These are phyloP conservation scores for Drosophila lacicola DNA, from an alignment of 2,888 invertebrate genomes.

Conservation along the genomic window DNA sequence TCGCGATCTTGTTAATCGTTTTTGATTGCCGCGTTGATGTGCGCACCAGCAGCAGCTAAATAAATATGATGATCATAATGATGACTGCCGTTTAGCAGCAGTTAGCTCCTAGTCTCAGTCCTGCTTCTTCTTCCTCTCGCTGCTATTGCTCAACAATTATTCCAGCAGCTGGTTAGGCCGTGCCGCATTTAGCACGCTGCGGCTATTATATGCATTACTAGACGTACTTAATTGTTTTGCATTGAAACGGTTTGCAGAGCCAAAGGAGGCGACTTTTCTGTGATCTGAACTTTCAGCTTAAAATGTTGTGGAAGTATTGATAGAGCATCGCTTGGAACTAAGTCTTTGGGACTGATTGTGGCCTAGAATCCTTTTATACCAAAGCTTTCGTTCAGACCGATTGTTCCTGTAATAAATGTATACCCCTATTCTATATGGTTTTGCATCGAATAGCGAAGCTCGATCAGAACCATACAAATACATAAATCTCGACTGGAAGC, in stretches of 20 bases:
- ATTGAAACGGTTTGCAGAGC: conserved; percentile 15
- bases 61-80: conserved; percentile 45
- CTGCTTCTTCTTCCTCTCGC: conserved; percentile 26
- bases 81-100: conserved; percentile 69
- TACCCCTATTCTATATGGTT: too few species aligned
- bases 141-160: conserved; percentile 51
- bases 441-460: too few species aligned
- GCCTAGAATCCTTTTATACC: too few species aligned
- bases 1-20: conserved; percentile 75
- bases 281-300: background rate
- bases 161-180: conserved; percentile 37
- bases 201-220: conserved; percentile 61
- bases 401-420: too few species aligned
- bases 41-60: conserved; percentile 54
- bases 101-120: conserved; percentile 25
- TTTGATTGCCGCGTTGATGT: conserved; percentile 77
- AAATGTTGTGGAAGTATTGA: conserved; percentile 3
- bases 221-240: conserved; percentile 38
- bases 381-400: too few species aligned
- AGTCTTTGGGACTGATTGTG: too few species aligned
- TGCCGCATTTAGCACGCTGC: conserved; percentile 42
- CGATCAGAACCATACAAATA: too few species aligned
- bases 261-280: conserved; percentile 5
- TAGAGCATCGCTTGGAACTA: background rate
- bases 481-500: too few species aligned